A percentile compares a stretch with the other conserved stretches of the same genome.
phyloP scores from a whole-genome alignment of 2,888 invertebrate species.

The Disparrhopalites patrizii region DNA sequence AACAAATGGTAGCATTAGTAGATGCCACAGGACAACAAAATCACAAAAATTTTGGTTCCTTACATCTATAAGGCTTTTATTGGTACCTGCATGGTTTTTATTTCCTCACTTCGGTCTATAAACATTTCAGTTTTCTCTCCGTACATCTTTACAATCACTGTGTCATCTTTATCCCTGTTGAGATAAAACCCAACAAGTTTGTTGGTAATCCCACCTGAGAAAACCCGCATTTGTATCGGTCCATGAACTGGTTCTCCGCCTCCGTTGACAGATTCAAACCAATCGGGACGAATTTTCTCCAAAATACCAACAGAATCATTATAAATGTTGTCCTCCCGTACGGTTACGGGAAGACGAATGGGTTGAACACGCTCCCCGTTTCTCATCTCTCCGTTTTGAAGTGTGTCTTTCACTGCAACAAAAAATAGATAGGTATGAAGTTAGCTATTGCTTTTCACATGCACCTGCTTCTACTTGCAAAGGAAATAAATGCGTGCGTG shows the following conservation, averaged over 20 bases:
- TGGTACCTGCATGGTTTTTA: constrained; percentile 52
- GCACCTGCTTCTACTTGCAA: too few species aligned
- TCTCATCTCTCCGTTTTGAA: not conserved
- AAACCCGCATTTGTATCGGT: constrained; percentile 50
- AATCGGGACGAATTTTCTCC: constrained; percentile 20
- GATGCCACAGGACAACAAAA: not conserved
- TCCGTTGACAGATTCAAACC: constrained; percentile 7
- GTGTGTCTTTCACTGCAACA: not conserved
- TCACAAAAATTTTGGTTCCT: not conserved
- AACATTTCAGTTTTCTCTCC: constrained; percentile 89
- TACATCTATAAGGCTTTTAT: not conserved
- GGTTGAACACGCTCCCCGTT: constrained; percentile 5
- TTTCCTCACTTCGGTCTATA: constrained; percentile 82
- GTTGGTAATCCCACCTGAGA: constrained; percentile 93
- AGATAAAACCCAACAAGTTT: constrained; percentile 75
- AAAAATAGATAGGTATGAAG: not conserved
- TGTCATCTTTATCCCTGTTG: constrained; percentile 58
- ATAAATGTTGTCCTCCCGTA: not conserved
- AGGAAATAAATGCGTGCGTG: too few species aligned
- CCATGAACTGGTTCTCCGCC: not conserved
- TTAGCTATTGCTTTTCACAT: too few species aligned
- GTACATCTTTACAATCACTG: constrained; percentile 82
- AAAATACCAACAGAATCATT: constrained; percentile 12
- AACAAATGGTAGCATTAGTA: not conserved
- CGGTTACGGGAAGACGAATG: constrained; percentile 5